Base-by-base conservation (phyloP, 2,797 vertebrate genomes). In the Myotis findleyi region DNA sequence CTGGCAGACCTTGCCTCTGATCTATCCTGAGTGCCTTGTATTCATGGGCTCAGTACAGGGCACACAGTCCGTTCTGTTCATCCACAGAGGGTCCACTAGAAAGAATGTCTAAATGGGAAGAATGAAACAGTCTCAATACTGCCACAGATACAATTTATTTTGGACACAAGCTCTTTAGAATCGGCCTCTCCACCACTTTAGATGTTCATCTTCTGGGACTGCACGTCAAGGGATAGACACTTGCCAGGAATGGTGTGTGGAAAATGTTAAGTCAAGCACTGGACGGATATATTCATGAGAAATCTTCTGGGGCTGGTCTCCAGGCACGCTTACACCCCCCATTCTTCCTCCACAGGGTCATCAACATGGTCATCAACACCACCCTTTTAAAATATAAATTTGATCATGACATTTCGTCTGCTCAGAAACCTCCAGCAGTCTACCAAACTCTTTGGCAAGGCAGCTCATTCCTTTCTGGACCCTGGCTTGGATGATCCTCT, bases 81-180 rank as follows among this genome's bases (percentile, higher is more conserved):
- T 44, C 41, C 41, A 44, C 41, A 44, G 8, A 44, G 41, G 41
- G 41, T 44, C 41, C 41, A 44, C 41, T 10, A 41, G 41, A 41
- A 41, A 44, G 41, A 44, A 44, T 44, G 41, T 44, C 41, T 44
- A 44, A 9, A 44, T 44, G 8, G 41, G 41, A 44, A 44, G 8
- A 44, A 44, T 44, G 41, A 44, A 25, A 33, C 49, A 36, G 25
- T 16, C 38, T 51, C 7, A 73, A 62, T 33, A 47, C 62, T 73
- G 59, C 36, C 38, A 41, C 25, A 81, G 21, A 5, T 49, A 21
- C 7, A 33, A 82, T 96, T 97, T 41, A 94, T 95, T 95, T 82
- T 44, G 9, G 4, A 86, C 27, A 87, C 6, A 66, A 30, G 17
- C 5, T 53, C 5, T 47, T 76, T 53, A 77, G 73, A 86, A 87